Base-by-base conservation (phyloP, 2,888 invertebrate species). In the Apodemia hepburni region DNA sequence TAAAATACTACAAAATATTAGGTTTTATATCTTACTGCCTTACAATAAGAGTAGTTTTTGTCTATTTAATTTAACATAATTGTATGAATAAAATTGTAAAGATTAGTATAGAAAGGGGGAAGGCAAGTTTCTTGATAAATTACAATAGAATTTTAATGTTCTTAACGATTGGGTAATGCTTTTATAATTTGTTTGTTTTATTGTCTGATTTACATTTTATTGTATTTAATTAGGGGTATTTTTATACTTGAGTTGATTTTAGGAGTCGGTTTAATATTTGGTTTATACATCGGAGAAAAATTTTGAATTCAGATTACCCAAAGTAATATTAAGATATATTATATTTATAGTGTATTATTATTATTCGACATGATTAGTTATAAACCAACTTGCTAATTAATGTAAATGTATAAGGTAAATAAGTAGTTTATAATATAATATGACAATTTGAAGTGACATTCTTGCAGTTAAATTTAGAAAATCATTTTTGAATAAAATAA, bases 131-230 rank as follows among this genome's bases (percentile, higher is more conserved):
- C 82, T 86, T 85, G 80, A 86, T 85, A 80, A 81, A 86, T 84
- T 82, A 85, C 81, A 82, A 86, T 84, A 85, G 82, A 84, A 85
- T 83, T 82, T 84, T 81, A 84, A 85, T 83, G 82, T 78, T 79
- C 77, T 71, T 75, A 76, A 77, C 76, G 80, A 84, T 80, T 82
- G 75, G 78, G 75, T 85, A 81, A 89, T 88, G 82, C 70, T 73
- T 84, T 87, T 88, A 84, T 88, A 89, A 90, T 90, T 84, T 87
- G 89, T 88, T 88, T 87, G 84, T 86, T 87, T 86, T 86, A 86
- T 83, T 81, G 75, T 82, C 75, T 75, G 76, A 72, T 81, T 87
- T 85, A 79, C 81, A 87, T 88, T 85, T 87, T 86, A 87, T 84
- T 84, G 78, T 75, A 76, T 79, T 85, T 84, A 86, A 87, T 86